Percentiles rank a stretch among this genome's conserved stretches.
Conservation (phyloP, 1,140 invertebrate species). For the Leptonema lineaticorne region DNA sequence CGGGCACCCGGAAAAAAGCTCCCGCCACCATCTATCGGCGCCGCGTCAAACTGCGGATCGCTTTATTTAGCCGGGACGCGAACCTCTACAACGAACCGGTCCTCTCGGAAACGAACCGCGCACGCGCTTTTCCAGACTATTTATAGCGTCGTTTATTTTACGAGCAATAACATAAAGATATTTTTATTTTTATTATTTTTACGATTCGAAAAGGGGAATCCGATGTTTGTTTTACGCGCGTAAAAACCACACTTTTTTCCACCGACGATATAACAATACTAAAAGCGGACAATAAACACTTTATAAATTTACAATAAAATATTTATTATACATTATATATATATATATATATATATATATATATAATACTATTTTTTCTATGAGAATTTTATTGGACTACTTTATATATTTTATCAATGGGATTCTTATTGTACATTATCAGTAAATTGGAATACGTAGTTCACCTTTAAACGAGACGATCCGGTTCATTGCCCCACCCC, state of each 20-base stretch:
- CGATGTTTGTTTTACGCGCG: no score
- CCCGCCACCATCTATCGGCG: slow-evolving; percentile 44
- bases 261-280: background rate
- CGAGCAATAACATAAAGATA: background rate
- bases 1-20: background rate
- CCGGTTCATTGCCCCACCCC: slow-evolving; percentile 39
- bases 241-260: background rate
- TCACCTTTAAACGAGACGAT: slow-evolving; percentile 32
- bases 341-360: no score
- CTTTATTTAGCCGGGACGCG: slow-evolving; percentile 27
- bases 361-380: no score
- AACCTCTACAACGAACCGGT: no score
- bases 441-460: slow-evolving; percentile 11
- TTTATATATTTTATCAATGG: background rate
- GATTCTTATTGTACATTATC: background rate
- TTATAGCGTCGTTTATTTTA: slow-evolving; percentile 9
- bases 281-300: slow-evolving; percentile 8
- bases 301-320: no score
- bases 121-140: background rate
- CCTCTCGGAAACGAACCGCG: no score
- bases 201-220: background rate
- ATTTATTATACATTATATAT: no score
- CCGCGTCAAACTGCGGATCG: background rate
- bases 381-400: background rate
- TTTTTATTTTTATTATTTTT: slow-evolving; percentile 21